phyloP scores from a whole-genome alignment of 2,797 vertebrate genomes.

The Capromys pilorides region DNA sequence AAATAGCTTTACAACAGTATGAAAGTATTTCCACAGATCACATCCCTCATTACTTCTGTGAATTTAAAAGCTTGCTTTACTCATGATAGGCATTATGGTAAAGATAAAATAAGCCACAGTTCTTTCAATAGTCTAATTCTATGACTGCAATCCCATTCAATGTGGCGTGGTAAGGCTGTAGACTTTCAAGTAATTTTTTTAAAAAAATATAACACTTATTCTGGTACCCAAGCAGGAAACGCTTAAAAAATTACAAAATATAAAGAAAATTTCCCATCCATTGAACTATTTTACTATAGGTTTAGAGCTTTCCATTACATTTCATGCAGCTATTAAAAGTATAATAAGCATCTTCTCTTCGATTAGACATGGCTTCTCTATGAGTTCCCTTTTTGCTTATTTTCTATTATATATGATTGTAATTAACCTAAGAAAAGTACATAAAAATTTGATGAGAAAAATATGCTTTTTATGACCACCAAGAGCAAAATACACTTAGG shows the following conservation, averaged over 20 bases:
- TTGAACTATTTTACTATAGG: not conserved
- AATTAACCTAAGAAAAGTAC: slow-evolving; percentile 42
- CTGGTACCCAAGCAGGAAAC: not conserved
- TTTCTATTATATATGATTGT: not conserved
- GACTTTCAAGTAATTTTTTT: slow-evolving; percentile 29
- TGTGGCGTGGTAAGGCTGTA: not conserved
- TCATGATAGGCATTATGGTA: not conserved
- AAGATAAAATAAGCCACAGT: not conserved
- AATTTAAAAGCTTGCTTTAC: slow-evolving; percentile 56
- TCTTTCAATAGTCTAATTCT: slow-evolving; percentile 47
- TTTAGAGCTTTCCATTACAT: not conserved
- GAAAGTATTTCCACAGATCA: slow-evolving; percentile 58
- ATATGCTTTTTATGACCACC: not conserved
- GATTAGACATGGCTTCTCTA: not conserved
- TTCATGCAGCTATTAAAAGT: not conserved
- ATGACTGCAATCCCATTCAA: not conserved
- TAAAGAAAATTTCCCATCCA: not conserved
- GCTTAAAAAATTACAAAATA: not conserved
- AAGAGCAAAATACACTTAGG: slow-evolving; percentile 1
- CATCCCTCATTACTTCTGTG: slow-evolving; percentile 62
- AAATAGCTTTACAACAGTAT: slow-evolving; percentile 51
- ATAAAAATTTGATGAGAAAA: slow-evolving; percentile 36
- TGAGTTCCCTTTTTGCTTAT: not conserved
- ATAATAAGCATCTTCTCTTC: not conserved
- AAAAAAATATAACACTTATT: not conserved